These are phyloP conservation scores for Coregonus ussuriensis DNA, from an alignment of 2,797 vertebrate genomes.

Conservation along the genomic window DNA sequence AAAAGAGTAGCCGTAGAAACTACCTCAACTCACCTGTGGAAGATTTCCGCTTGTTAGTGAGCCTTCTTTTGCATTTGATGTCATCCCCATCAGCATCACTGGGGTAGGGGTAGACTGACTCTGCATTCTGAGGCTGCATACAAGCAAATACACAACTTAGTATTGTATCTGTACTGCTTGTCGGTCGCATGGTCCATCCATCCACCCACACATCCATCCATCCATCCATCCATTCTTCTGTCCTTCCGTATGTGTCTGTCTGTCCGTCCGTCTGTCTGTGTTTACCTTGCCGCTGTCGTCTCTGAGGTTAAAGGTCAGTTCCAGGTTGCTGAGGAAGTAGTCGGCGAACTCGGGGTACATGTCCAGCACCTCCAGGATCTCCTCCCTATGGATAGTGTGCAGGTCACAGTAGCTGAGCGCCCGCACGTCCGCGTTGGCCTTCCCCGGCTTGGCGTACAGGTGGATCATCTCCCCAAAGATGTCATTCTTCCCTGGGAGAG, in stretches of 20 bases:
- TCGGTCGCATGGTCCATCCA: background rate
- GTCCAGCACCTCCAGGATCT: slow-evolving; percentile 94
- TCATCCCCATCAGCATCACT: slow-evolving; percentile 79
- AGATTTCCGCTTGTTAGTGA: slow-evolving; percentile 83
- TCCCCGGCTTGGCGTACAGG: slow-evolving; percentile 91
- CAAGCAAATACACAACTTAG: background rate
- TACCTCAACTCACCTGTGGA: slow-evolving; percentile 82
- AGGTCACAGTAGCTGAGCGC: slow-evolving; percentile 98
- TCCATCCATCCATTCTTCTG: background rate
- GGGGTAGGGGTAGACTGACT: slow-evolving; percentile 39
- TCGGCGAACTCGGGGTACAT: slow-evolving; percentile 99
- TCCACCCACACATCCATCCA: background rate
- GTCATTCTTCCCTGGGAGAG: slow-evolving; percentile 90
- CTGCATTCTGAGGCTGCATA: slow-evolving; percentile 11
- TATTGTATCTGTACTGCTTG: background rate
- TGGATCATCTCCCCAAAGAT: slow-evolving; percentile 99
- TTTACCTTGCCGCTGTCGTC: slow-evolving; percentile 87
- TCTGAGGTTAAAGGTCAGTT: slow-evolving; percentile 94
- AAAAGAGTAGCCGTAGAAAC: background rate
- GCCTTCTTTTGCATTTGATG: slow-evolving; percentile 77
- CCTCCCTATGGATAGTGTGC: slow-evolving; percentile 95
- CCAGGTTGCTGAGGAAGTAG: slow-evolving; percentile 92
- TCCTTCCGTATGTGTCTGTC: background rate
- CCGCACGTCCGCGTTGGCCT: slow-evolving; percentile 94
- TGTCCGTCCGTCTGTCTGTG: background rate